Conservation (phyloP, 2,797 vertebrate species). For the Pteronotus mesoamericanus region DNA sequence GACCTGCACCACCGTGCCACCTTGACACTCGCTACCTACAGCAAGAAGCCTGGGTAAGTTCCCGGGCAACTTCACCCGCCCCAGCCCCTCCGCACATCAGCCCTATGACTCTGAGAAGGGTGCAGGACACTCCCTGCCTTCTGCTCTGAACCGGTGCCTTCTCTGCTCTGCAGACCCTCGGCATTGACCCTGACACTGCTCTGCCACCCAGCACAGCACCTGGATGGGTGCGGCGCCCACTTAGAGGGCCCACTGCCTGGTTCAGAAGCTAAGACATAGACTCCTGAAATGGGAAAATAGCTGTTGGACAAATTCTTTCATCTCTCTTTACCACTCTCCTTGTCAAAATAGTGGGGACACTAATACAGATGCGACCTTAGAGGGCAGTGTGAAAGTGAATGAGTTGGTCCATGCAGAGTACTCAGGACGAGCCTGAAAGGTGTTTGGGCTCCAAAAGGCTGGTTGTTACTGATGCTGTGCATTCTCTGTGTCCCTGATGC, state of each 20-base stretch:
- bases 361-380: no score
- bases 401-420: background rate
- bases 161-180: background rate
- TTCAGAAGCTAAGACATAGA: background rate
- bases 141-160: background rate
- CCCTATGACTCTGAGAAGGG: background rate
- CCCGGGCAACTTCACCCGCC: background rate
- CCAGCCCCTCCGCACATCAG: background rate
- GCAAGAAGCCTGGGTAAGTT: background rate
- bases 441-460: background rate
- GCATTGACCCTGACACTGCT: background rate
- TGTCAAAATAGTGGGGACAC: background rate
- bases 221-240: rapidly evolving
- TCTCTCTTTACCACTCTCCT: background rate
- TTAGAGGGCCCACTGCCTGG: no score
- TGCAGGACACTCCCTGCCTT: background rate
- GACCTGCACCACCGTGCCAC: rapidly evolving
- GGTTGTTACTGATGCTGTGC: background rate
- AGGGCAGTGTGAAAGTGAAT: background rate
- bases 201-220: no score
- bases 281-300: background rate
- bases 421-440: background rate
- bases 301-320: background rate
- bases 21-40: background rate
- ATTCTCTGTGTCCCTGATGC: background rate